These are phyloP conservation scores for Prionace glauca DNA, from an alignment of 2,797 vertebrate genomes.

Conservation along the genomic window DNA sequence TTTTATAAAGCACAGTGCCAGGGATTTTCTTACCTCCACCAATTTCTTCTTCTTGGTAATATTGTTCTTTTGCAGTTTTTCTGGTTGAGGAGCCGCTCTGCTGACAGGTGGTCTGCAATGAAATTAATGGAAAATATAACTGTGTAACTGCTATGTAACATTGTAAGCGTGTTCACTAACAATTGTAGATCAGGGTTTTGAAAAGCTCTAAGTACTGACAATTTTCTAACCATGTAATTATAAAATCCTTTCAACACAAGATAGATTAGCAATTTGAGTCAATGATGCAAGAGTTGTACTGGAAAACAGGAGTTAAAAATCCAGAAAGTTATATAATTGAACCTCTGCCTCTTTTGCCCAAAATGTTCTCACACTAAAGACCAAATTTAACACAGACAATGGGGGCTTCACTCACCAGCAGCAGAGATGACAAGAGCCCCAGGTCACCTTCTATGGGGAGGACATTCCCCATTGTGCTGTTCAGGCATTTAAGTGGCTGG, in stretches of 20 bases:
- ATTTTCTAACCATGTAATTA: not conserved
- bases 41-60: constrained; percentile 85
- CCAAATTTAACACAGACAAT: no score
- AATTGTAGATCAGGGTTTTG: not conserved
- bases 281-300: not conserved
- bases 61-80: constrained; percentile 87
- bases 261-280: not conserved
- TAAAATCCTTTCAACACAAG: not conserved
- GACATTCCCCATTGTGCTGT: no score
- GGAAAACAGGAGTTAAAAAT: not conserved
- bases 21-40: constrained; percentile 66
- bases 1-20: not conserved
- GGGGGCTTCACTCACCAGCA: no score
- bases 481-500: no score
- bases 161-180: not conserved
- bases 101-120: constrained; percentile 80
- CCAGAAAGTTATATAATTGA: not conserved
- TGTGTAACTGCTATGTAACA: not conserved
- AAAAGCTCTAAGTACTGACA: not conserved
- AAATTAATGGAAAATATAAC: constrained; percentile 14
- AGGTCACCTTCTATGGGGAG: no score
- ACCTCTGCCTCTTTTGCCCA: not conserved
- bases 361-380: not conserved
- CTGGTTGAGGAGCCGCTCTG: constrained; percentile 82
- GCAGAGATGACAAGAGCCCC: no score